These are phyloP conservation scores for Strix occidentalis DNA, from an alignment of 2,797 vertebrate species.

Conservation along the genomic window DNA sequence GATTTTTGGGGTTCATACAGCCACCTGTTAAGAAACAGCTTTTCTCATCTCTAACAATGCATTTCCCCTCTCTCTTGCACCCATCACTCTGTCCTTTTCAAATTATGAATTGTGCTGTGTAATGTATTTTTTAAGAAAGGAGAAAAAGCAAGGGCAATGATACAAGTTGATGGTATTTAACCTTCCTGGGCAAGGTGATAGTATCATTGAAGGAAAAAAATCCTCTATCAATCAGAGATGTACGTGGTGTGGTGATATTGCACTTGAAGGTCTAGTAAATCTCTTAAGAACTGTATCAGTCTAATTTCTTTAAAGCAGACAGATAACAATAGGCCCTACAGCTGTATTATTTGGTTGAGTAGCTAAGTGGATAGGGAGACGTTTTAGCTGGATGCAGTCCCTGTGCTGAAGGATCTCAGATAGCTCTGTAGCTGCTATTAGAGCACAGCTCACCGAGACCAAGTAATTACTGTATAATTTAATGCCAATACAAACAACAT, in stretches of 20 bases:
- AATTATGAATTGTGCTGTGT: background rate
- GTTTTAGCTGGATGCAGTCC: background rate
- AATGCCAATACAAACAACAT: background rate
- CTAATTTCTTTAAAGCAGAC: background rate
- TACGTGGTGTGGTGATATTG: background rate
- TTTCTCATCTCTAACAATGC: background rate
- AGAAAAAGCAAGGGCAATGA: background rate
- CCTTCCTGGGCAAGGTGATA: background rate
- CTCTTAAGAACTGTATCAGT: background rate
- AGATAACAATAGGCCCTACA: background rate
- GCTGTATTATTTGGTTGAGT: background rate
- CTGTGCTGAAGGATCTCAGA: background rate
- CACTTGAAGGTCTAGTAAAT: background rate
- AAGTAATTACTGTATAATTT: background rate
- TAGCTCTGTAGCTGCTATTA: background rate
- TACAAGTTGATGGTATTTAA: background rate
- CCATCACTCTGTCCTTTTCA: background rate
- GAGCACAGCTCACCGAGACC: background rate
- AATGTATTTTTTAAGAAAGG: background rate
- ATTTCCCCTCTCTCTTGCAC: background rate
- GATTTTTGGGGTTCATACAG: background rate
- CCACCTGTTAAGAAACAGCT: background rate
- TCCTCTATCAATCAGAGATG: background rate
- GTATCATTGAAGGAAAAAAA: background rate
- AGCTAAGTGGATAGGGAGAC: background rate